A percentile compares a stretch with the other conserved stretches of the same genome.
Conservation (phyloP, 2,797 vertebrate genomes). For the Enteromius thamalakanensis region DNA sequence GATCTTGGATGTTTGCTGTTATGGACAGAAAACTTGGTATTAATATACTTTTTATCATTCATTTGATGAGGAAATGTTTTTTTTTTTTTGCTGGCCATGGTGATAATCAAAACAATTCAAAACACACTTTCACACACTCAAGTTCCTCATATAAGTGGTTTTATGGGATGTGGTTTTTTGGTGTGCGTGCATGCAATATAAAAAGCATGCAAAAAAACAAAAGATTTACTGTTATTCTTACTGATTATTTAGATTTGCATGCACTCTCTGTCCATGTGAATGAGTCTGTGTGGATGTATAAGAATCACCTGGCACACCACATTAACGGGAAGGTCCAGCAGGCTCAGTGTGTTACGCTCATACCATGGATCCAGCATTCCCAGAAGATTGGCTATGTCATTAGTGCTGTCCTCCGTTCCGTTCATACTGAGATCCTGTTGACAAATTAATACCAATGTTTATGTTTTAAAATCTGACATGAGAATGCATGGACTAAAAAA, state of each 20-base stretch:
- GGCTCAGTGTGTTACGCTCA: slow-evolving; percentile 89
- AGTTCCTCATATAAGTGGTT: slow-evolving; percentile 30
- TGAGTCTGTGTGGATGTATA: slow-evolving; percentile 32
- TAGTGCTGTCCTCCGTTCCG: slow-evolving; percentile 83
- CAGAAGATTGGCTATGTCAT: slow-evolving; percentile 90
- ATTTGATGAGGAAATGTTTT: background rate
- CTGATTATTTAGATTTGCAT: background rate
- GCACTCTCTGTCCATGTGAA: slow-evolving; percentile 62
- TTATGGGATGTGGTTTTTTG: slow-evolving; percentile 26
- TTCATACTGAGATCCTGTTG: slow-evolving; percentile 65
- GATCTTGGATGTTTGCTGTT: slow-evolving; percentile 82
- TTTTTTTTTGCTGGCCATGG: background rate
- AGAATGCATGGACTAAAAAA: background rate
- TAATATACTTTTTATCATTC: background rate
- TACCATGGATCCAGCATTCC: slow-evolving; percentile 98
- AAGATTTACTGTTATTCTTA: slow-evolving; percentile 9
- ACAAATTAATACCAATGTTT: slow-evolving; percentile 18
- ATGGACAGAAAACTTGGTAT: background rate
- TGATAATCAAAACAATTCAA: slow-evolving; percentile 22
- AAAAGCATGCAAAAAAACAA: background rate
- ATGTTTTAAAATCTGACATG: background rate
- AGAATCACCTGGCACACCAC: slow-evolving; percentile 89
- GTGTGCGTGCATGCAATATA: background rate
- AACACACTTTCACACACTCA: slow-evolving; percentile 30
- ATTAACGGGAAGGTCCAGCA: slow-evolving; percentile 86